A percentile compares a stretch with the other conserved stretches of the same genome.
These are phyloP conservation scores for Furnarius figulus DNA, from an alignment of 2,113 vertebrate species.

Conservation along the genomic window DNA sequence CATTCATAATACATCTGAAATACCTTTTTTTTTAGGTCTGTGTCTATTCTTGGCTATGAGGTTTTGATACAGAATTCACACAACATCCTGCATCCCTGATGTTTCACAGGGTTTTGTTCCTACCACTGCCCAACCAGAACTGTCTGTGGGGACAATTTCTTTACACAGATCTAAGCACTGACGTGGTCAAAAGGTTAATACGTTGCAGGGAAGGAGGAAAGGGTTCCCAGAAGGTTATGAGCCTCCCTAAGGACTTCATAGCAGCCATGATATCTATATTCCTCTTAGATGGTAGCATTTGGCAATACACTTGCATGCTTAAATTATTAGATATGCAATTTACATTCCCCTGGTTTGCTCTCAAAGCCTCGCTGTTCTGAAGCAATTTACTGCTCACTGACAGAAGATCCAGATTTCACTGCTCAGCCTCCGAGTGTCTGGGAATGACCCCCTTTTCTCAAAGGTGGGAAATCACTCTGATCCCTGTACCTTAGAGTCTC, in stretches of 20 bases:
- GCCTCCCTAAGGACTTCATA: not conserved
- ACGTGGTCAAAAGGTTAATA: not conserved
- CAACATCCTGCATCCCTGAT: not conserved
- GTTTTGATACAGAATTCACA: not conserved
- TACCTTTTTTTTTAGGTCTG: not conserved
- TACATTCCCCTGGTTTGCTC: not conserved
- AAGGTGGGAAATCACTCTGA: not conserved
- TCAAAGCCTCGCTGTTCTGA: not conserved
- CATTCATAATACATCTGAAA: conserved; percentile 46
- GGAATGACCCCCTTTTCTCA: not conserved
- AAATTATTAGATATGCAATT: not conserved
- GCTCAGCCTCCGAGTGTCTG: not conserved
- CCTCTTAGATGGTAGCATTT: not conserved
- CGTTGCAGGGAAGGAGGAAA: not conserved
- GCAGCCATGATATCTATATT: not conserved
- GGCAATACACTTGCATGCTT: not conserved
- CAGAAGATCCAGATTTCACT: not conserved
- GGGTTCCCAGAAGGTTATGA: conserved; percentile 8
- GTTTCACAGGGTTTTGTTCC: not conserved
- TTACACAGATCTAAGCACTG: not conserved
- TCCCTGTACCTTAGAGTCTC: not conserved
- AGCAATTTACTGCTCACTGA: not conserved
- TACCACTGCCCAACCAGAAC: accelerated
- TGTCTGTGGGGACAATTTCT: not conserved
- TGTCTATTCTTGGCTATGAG: conserved; percentile 13